A percentile compares a stretch with the other conserved stretches of the same genome.
Conservation (phyloP, 2,888 invertebrate species). For the Volucella inanis region DNA sequence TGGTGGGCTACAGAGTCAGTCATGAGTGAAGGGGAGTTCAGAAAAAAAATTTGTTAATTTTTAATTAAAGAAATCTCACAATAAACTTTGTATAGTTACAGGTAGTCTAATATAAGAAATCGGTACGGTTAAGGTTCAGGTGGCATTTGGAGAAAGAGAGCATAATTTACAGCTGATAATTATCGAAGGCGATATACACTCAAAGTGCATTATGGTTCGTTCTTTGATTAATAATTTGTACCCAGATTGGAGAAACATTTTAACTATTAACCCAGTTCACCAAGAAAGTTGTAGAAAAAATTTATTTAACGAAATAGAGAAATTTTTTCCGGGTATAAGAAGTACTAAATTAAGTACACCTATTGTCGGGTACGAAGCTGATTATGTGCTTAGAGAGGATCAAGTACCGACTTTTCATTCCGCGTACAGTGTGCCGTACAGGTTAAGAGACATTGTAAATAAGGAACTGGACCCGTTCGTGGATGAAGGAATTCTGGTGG, state of each 20-base stretch:
- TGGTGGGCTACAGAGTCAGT: slow-evolving; percentile 32
- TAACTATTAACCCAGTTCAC: slow-evolving; percentile 2
- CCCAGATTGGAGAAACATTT: slow-evolving; percentile 31
- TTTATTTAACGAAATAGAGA: slow-evolving; percentile 17
- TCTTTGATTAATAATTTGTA: slow-evolving; percentile 22
- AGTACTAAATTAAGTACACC: slow-evolving; percentile 17
- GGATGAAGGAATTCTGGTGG: slow-evolving; percentile 63
- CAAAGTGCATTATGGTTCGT: slow-evolving; percentile 28
- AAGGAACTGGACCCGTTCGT: slow-evolving; percentile 68
- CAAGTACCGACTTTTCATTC: slow-evolving; percentile 72
- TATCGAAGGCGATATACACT: slow-evolving; percentile 18
- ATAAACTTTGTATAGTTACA: too few relatives aligned
- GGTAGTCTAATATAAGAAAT: slow-evolving; percentile 23
- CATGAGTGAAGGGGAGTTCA: slow-evolving; percentile 27
- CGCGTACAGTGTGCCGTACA: slow-evolving; percentile 74
- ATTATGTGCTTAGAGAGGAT: slow-evolving; percentile 25
- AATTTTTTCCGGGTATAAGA: slow-evolving; percentile 28
- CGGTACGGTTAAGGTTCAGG: slow-evolving; percentile 27
- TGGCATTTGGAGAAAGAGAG: slow-evolving; percentile 24
- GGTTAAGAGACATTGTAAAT: slow-evolving; percentile 72
- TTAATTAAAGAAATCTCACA: too few relatives aligned
- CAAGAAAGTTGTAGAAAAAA: slow-evolving; percentile 20
- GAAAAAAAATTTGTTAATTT: too few relatives aligned
- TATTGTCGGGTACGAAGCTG: slow-evolving; percentile 27
- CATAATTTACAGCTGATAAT: slow-evolving; percentile 11